phyloP scores from a whole-genome alignment of 2,888 invertebrate species.

The Morinoia aosen region DNA sequence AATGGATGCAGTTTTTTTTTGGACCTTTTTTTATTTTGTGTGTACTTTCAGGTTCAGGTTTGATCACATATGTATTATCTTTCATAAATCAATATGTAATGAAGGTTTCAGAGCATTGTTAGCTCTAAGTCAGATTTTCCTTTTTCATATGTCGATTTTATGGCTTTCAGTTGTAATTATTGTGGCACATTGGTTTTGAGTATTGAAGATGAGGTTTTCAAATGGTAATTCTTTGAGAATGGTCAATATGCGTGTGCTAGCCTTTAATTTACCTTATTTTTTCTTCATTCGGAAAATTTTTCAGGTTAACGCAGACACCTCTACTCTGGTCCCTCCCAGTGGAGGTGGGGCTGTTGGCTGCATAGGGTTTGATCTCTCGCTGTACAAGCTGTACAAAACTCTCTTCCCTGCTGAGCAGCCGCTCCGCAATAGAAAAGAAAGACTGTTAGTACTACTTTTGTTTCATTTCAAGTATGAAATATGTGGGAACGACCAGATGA shows the following conservation, averaged over 20 bases:
- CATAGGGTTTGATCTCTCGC: not conserved
- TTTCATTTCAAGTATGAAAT: not conserved
- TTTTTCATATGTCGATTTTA: too few species aligned
- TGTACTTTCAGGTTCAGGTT: too few species aligned
- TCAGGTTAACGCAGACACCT: not conserved
- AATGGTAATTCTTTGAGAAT: not conserved
- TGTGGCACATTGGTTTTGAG: not conserved
- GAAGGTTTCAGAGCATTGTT: too few species aligned
- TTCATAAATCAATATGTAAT: too few species aligned
- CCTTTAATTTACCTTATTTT: not conserved
- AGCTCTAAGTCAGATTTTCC: too few species aligned
- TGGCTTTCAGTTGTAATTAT: not conserved
- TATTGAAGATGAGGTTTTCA: not conserved
- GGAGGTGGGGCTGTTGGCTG: not conserved
- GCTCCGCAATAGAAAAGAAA: not conserved
- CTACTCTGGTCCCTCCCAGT: not conserved
- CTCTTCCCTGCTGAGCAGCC: not conserved
- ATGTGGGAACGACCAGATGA: too few species aligned
- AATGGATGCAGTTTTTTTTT: too few species aligned
- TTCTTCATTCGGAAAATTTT: not conserved
- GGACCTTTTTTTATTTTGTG: too few species aligned
- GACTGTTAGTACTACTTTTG: not conserved
- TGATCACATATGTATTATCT: too few species aligned
- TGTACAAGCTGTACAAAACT: not conserved
- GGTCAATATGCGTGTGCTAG: not conserved